A percentile compares a stretch with the other conserved stretches of the same genome.
These are phyloP conservation scores for Dicyrtoma fusca DNA, from an alignment of 2,888 invertebrate species.

Conservation along the genomic window DNA sequence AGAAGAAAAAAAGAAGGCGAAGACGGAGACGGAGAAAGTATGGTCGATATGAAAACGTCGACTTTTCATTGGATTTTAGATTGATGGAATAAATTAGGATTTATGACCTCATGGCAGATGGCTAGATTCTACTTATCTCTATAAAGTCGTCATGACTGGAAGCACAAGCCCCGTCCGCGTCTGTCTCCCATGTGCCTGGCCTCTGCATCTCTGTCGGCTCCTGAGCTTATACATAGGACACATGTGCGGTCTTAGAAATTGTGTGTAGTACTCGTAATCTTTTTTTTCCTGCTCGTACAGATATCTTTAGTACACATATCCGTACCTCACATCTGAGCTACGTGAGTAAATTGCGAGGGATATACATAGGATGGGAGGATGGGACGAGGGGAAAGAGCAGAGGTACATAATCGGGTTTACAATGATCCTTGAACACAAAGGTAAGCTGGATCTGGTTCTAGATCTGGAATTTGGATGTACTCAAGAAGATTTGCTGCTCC, in stretches of 20 bases:
- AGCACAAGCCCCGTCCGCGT: background rate
- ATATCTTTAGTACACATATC: no score
- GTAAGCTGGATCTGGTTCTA: no score
- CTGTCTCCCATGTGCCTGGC: background rate
- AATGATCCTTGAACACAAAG: no score
- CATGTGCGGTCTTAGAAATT: background rate
- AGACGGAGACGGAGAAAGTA: background rate
- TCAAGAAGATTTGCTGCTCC: no score
- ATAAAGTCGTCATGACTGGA: background rate
- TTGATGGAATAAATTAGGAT: conserved; percentile 27
- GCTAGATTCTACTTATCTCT: background rate
- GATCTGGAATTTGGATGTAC: no score
- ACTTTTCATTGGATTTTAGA: conserved; percentile 30
- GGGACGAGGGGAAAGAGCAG: no score
- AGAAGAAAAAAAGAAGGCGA: background rate
- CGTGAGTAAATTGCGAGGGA: no score
- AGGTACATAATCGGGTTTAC: no score
- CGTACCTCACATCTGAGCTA: no score
- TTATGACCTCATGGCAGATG: conserved; percentile 30
- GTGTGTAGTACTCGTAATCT: background rate
- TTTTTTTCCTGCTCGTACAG: background rate
- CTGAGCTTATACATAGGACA: background rate
- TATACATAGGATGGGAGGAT: no score
- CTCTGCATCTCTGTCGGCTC: background rate
- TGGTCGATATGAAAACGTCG: background rate